These are phyloP conservation scores for Drosophila obscura DNA, from an alignment of 1,140 invertebrate species.

Conservation along the genomic window DNA sequence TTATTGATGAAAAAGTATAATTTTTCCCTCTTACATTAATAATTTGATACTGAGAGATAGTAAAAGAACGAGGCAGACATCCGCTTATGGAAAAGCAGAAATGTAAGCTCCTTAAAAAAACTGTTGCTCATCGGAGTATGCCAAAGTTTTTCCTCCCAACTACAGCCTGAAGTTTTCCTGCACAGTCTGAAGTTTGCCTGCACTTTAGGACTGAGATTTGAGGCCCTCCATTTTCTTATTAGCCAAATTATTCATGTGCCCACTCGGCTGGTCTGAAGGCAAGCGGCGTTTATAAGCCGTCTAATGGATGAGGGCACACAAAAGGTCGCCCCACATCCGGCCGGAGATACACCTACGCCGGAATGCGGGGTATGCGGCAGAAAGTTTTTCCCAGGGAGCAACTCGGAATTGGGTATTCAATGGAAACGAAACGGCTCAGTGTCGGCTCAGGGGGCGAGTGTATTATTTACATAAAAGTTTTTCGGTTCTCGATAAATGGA, in stretches of 20 bases:
- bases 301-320: constrained; percentile 71
- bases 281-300: constrained; percentile 59
- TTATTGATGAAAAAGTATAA: too few relatives aligned
- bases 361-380: constrained; percentile 1
- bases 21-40: too few relatives aligned
- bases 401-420: background rate
- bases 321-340: constrained; percentile 72
- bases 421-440: too few relatives aligned
- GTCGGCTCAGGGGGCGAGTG: constrained; percentile 5
- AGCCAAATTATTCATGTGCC: constrained; percentile 70
- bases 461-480: constrained; percentile 63
- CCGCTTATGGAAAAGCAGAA: too few relatives aligned
- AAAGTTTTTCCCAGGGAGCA: constrained; percentile 33
- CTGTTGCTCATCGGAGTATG: constrained; percentile 21
- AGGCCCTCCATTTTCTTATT: constrained; percentile 30
- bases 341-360: constrained; percentile 1
- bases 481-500: constrained; percentile 46
- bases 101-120: too few relatives aligned
- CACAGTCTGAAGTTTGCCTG: too few relatives aligned
- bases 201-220: background rate
- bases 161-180: background rate
- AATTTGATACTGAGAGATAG: too few relatives aligned
- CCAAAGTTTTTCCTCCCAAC: constrained; percentile 15
- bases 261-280: constrained; percentile 27
- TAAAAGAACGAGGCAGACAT: too few relatives aligned